Conservation (phyloP, 2,888 invertebrate genomes). For the Dioctria rufipes region DNA sequence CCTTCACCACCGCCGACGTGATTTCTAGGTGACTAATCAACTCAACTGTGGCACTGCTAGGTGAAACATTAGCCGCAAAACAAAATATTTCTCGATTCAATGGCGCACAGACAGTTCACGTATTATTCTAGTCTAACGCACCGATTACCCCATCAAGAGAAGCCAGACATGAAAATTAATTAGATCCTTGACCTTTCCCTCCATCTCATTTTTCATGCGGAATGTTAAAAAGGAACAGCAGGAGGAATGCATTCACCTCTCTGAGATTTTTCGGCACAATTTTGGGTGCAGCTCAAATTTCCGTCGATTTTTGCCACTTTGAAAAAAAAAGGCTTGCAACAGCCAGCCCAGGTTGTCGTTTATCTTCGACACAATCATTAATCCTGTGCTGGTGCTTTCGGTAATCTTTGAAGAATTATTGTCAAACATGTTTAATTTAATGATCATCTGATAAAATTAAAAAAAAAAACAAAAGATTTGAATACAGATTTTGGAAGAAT, state of each 20-base stretch:
- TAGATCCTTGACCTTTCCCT: constrained; percentile 36
- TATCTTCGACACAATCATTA: constrained; percentile 18
- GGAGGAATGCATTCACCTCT: constrained; percentile 9
- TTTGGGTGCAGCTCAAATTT: constrained; percentile 12
- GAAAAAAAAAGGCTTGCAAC: not conserved
- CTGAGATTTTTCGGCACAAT: not conserved
- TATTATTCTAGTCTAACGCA: constrained; percentile 37
- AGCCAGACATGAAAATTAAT: constrained; percentile 26
- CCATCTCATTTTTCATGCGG: constrained; percentile 14
- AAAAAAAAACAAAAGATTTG: not conserved
- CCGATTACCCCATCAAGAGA: constrained; percentile 19
- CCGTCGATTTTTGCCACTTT: constrained; percentile 11
- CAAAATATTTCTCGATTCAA: not conserved
- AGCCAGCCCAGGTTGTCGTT: not conserved
- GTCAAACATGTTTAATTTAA: too few species aligned
- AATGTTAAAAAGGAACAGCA: constrained; percentile 3
- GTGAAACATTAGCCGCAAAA: constrained; percentile 5
- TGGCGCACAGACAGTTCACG: not conserved
- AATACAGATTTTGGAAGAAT: not conserved
- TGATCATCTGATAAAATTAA: not conserved
- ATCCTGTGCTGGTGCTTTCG: not conserved
- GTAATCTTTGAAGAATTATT: constrained; percentile 22
- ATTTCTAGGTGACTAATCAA: too few species aligned
- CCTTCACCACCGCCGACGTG: too few species aligned
- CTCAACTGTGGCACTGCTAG: not conserved